Evolutionary conservation across 2,888 invertebrate genomes (phyloP), one percentile per base, ranked within the genome.

Genomic region (Loripinus fragilis): DNA sequence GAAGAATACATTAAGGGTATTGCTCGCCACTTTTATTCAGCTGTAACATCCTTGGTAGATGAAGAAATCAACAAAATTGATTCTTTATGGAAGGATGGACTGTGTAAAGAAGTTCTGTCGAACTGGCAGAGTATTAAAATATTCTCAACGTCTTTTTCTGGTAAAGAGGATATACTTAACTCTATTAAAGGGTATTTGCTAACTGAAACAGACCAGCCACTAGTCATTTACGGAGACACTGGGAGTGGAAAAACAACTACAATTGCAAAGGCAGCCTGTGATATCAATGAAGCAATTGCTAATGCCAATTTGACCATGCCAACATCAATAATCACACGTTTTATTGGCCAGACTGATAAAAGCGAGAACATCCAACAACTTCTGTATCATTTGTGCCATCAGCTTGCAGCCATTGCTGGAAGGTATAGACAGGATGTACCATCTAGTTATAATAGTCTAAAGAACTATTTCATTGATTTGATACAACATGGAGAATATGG

Each of bases 171-270:
- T 10, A 66, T 89, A 0, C 74, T 91, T 15, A 78, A 86, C 64
- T 60, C 75, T 0, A 81, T 91, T 1, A 83, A 86, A 70, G 78
- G 87, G n/a, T 90, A 91, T 80, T 60, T 91, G 8, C 71, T 87
- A 0, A 72, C 83, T 0, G 87, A 89, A 41, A 87, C 90, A 2
- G 86, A 87, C 50, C 88, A 90, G 69, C 89, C 91, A 8, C 68
- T 91, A 8, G 89, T 91, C 2, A 74, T 92, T 0, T 73, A 81
- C 68, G 91, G 91, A 0, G 85, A 80, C 65, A 76, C 87, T 1
- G 92, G 92, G 0, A 85, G 86, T 65, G 92, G 92, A 10, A 92
- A 91, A 71, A 88, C 91, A 10, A 86, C 91, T 5, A 70, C 91
- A 10, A 87, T 91, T 73, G 87, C 91, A 15, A 90, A 89, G 67